phyloP scores from a whole-genome alignment of 92 coral and sea anemone species.

The Epizoanthus ramosus region DNA sequence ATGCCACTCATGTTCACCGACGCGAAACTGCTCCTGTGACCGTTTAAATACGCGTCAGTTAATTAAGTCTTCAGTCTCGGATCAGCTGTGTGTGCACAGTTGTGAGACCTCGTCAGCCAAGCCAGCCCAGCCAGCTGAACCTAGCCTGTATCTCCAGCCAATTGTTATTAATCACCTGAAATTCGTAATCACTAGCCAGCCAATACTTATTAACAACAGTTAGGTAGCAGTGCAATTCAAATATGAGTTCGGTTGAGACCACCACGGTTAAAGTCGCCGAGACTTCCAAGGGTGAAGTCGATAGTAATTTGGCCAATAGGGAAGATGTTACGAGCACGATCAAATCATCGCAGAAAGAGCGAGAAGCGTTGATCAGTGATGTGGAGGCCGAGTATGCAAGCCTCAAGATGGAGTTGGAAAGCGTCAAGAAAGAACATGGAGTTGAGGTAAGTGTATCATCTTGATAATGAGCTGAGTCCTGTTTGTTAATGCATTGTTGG shows the following conservation, averaged over 20 bases:
- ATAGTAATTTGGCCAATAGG: neutral
- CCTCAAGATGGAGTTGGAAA: neutral
- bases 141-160: neutral
- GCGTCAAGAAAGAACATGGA: constrained; percentile 6
- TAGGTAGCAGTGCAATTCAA: neutral
- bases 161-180: neutral
- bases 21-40: neutral
- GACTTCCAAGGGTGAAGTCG: neutral
- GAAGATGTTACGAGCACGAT: neutral
- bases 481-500: neutral
- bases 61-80: neutral
- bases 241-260: neutral
- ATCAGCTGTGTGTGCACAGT: constrained; percentile 14
- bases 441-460: constrained; percentile 9
- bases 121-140: constrained; percentile 12
- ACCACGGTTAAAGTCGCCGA: neutral
- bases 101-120: constrained; percentile 20
- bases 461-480: neutral
- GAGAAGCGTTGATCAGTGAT: constrained; percentile 2
- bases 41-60: neutral
- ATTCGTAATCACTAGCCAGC: neutral
- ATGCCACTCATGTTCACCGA: neutral
- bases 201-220: neutral
- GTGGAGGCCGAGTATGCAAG: neutral
- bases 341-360: too few relatives aligned